Base-by-base conservation (phyloP, 1,140 invertebrate species). In the Lepeophtheirus salmonis region DNA sequence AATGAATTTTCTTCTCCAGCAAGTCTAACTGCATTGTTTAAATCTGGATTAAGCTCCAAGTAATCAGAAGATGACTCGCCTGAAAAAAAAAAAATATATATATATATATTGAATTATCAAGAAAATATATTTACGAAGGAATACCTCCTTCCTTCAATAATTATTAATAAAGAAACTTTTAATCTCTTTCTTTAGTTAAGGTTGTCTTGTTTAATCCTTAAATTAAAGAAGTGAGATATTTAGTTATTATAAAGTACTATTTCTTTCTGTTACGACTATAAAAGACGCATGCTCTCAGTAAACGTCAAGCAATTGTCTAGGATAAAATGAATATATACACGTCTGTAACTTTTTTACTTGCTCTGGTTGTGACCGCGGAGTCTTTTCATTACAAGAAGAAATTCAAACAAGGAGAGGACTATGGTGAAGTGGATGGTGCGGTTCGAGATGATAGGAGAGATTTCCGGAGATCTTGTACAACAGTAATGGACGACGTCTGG, bases 1-100 rank as follows among this genome's bases (percentile, higher is more conserved):
- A 57, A 57, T 2, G 55, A 57, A 4, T 24, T 57, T 3, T 57
- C 55, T 17, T 57, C 23, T 16, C 55, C 55, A 23, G 55, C 55
- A 14, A 57, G 26, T 14, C 26, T 24, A 16, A 25, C 25, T 25
- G 26, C 55, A 17, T 25, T 17, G 13, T 21, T 16, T 41, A 57
- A 3, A 25, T 57, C 25, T 21, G 55, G 55, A 30, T 57, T 57
- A 16, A 57, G 26, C 21, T 57, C 23, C 16, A 57, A 23, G 3
- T 41, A 17, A 23, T 25, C 55, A 16, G 20, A 20, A n/a, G 3
- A 13, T 17, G 20, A 57, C 23, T 12, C 22, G 1, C 55, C 55
- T 57, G 26, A 48, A 57, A 23, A 54, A 41, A 41, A 10, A 41
- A 41, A 41, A n/a, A 41, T 10, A 41, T 41, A 41, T 10, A 41